These are phyloP conservation scores for Puffinus mauretanicus DNA, from an alignment of 2,113 vertebrate species.

Conservation along the genomic window DNA sequence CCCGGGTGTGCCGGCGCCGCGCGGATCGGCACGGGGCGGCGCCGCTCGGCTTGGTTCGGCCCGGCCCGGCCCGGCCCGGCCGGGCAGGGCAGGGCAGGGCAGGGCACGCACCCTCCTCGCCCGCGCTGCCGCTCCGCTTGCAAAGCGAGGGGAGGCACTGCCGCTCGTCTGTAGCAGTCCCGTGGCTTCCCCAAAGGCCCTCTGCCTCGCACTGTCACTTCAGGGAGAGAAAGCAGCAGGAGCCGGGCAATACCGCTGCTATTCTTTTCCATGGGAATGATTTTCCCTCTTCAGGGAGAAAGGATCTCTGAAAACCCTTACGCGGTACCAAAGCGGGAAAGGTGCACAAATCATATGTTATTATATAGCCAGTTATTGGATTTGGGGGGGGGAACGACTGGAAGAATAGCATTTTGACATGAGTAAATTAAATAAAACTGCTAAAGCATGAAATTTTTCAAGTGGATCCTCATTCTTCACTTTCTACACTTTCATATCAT, in stretches of 20 bases:
- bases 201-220: accelerated
- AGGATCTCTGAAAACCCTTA: not conserved
- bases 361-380: not conserved
- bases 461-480: not conserved
- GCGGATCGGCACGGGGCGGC: too few species aligned
- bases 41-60: too few species aligned
- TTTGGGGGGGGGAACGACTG: not conserved
- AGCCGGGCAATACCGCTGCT: accelerated
- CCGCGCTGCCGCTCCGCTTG: not conserved
- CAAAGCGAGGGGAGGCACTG: too few species aligned
- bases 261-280: not conserved
- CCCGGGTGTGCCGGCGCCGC: too few species aligned
- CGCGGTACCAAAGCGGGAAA: not conserved
- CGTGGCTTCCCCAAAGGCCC: too few species aligned
- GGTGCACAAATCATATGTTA: not conserved
- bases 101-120: not conserved
- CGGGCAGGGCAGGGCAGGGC: too few species aligned
- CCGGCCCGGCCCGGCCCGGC: too few species aligned
- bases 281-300: not conserved
- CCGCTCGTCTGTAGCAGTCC: too few species aligned
- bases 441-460: not conserved
- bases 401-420: not conserved
- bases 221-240: not conserved
- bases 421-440: not conserved
- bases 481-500: not conserved